phyloP scores from a whole-genome alignment of 2,113 vertebrate species.

The Colinus virginianus region DNA sequence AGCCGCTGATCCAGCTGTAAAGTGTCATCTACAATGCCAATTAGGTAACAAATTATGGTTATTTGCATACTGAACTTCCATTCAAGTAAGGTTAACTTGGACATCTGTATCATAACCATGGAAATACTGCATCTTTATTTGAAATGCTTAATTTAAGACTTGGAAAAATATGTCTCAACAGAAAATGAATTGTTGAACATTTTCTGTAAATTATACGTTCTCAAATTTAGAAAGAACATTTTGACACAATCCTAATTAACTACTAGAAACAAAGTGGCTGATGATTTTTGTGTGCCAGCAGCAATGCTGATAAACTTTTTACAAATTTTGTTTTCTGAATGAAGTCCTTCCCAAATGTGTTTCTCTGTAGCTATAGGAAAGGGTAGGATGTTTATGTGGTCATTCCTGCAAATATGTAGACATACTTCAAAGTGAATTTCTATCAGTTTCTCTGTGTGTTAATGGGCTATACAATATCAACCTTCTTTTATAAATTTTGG shows the following conservation, averaged over 20 bases:
- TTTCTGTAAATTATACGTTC: not conserved
- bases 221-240: not conserved
- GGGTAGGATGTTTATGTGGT: not conserved
- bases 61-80: not conserved
- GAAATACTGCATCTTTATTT: not conserved
- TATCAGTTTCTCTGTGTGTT: not conserved
- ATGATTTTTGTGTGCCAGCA: not conserved
- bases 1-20: slow-evolving; percentile 89
- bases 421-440: not conserved
- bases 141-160: not conserved
- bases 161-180: not conserved
- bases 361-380: not conserved
- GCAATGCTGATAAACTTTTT: not conserved
- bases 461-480: not conserved
- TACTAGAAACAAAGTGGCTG: not conserved
- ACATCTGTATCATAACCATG: not conserved
- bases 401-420: not conserved
- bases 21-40: slow-evolving; percentile 85
- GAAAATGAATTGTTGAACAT: not conserved
- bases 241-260: not conserved
- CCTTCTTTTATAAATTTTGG: not conserved
- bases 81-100: not conserved
- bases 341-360: not conserved
- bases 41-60: not conserved
- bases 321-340: not conserved